Base-by-base conservation (phyloP, 2,113 vertebrate genomes). In the Mobula hypostoma region DNA sequence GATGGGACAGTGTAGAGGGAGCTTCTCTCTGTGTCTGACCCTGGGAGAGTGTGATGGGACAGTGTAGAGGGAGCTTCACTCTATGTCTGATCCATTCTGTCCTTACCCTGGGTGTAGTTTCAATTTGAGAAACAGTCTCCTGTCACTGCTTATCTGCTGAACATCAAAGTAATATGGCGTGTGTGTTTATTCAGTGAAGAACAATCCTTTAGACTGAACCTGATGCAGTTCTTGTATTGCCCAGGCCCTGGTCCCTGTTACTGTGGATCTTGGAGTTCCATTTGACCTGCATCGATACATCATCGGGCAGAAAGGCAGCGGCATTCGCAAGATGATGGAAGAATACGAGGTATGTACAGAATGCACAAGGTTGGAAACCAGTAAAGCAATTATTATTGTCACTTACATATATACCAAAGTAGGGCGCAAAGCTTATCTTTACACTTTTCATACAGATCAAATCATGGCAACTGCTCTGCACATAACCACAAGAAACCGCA, bases 311-410 rank as follows among this genome's bases (percentile, higher is more conserved):
- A 98, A 98, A 94, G 97, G 97, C 94, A 97, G 95, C 1, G 97
- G 97, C 5, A 98, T 98, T 95, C 97, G 97, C 95, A 97, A 97
- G 95, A 97, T 98, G 97, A 98, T 98, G 97, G 97, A 98, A 94
- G 97, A 97, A 48, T 98, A 97, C 32, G 97, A 97, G 97, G 97
- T 97, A 94, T 32, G 61, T 72, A 21, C 66, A 70, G 48, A 48
- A 48, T 17, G 17, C 17, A 27, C 1, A 40, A 27, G 48, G 7
- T 11, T 19, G 40, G 40, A 48, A 48, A 48, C 48, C 48, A 48
- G 48, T 48, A 48, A 48, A 48, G 2, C 48, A 48, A 48, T 4
- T 4, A 48, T 48, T 48, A 48, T 48, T 48, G 48, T 48, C 48
- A 48, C 48, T 48, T 48, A 48, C 1, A 48, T 48, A 48, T 48